These are phyloP conservation scores for Pollimyrus isidori DNA, from an alignment of 2,113 vertebrate species.

Conservation along the genomic window DNA sequence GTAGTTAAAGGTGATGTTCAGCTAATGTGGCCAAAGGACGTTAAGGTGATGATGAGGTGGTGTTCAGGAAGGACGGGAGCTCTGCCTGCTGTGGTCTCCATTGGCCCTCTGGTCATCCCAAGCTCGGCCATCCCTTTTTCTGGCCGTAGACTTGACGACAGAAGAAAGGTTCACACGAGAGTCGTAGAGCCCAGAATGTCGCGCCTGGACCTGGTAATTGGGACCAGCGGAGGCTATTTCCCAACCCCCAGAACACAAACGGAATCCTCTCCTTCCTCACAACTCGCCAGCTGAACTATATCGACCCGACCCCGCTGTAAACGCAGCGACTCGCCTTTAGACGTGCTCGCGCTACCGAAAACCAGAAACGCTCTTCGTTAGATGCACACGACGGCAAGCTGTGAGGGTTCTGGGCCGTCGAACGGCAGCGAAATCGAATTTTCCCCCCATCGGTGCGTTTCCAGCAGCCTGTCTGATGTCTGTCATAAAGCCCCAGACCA, in stretches of 20 bases:
- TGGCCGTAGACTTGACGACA: background rate
- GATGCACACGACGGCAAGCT: background rate
- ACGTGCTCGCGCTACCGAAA: background rate
- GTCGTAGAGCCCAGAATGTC: background rate
- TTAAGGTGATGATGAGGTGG: background rate
- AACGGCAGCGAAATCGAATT: background rate
- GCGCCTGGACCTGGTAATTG: background rate
- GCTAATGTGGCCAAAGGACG: background rate
- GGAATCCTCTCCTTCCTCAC: background rate
- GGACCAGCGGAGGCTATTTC: background rate
- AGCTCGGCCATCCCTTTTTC: background rate
- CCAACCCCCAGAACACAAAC: background rate
- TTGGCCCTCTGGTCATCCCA: background rate
- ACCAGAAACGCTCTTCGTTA: background rate
- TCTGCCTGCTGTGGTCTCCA: background rate
- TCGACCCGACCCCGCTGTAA: background rate
- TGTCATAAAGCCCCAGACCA: background rate
- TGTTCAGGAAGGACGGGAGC: background rate
- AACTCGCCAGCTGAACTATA: background rate
- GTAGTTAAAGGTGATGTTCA: background rate
- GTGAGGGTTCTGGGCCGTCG: background rate
- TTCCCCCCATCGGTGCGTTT: background rate
- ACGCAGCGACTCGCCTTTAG: background rate
- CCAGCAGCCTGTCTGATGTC: background rate
- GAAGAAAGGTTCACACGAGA: background rate